Evolutionary conservation across 2,888 invertebrate genomes (phyloP).

Genomic region (Andricus curvator): DNA sequence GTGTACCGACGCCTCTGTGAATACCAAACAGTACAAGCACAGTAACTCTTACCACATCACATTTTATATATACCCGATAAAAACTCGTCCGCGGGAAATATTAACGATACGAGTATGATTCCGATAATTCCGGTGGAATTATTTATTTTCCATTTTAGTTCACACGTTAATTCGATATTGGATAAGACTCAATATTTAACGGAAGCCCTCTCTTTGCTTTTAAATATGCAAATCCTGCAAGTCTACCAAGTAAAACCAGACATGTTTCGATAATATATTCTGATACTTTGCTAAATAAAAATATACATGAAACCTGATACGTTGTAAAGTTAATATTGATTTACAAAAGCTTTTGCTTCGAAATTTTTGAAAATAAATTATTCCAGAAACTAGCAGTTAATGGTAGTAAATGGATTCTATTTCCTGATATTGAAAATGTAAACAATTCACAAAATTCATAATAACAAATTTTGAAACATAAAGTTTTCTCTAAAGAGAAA

Average conservation of each 20-base stretch:
- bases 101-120: not conserved
- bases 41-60: constrained; percentile 43
- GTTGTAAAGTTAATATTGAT: not conserved
- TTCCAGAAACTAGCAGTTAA: no score
- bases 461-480: no score
- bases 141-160: constrained; percentile 22
- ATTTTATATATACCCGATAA: not conserved
- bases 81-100: not conserved
- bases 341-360: not conserved
- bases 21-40: constrained; percentile 73
- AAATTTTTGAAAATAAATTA: not conserved
- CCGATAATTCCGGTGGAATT: not conserved
- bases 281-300: not conserved
- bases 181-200: constrained; percentile 14
- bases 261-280: not conserved
- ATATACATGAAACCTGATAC: not conserved
- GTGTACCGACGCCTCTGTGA: constrained; percentile 75
- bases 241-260: not conserved
- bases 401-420: no score
- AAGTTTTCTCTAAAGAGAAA: no score
- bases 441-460: no score
- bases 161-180: constrained; percentile 3
- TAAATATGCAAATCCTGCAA: constrained; percentile 7
- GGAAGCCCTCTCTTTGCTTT: not conserved
- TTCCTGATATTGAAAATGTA: no score